Evolutionary conservation across 2,888 invertebrate species (phyloP).

Genomic region (Euzophera pinguis): DNA sequence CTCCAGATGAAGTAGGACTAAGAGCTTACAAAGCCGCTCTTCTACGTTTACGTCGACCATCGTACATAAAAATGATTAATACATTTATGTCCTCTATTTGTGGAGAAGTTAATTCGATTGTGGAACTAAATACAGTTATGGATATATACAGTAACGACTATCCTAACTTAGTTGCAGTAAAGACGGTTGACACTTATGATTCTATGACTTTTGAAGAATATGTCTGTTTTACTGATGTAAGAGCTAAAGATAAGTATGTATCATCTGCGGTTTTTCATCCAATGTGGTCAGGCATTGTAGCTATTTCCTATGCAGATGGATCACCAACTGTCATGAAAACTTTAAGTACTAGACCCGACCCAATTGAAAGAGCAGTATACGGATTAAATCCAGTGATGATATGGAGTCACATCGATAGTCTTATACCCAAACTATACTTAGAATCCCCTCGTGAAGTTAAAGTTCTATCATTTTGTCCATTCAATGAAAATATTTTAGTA

Average conservation of each 20-base stretch:
- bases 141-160: constrained; percentile 84
- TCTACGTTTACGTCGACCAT: constrained; percentile 53
- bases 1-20: constrained; percentile 51
- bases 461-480: constrained; percentile 83
- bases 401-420: constrained; percentile 86
- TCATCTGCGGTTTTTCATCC: constrained; percentile 85
- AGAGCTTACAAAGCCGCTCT: constrained; percentile 49
- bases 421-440: constrained; percentile 84
- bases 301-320: constrained; percentile 82
- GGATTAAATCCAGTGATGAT: constrained; percentile 84
- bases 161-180: constrained; percentile 61
- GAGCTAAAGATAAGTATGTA: constrained; percentile 83
- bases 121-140: constrained; percentile 71
- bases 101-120: constrained; percentile 52
- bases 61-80: constrained; percentile 56
- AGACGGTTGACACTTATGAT: constrained; percentile 47
- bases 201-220: constrained; percentile 72
- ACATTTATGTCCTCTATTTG: constrained; percentile 43
- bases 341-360: constrained; percentile 58
- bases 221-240: constrained; percentile 83
- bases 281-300: constrained; percentile 83
- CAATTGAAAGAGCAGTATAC: constrained; percentile 78
- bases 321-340: constrained; percentile 71
- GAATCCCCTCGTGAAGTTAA: constrained; percentile 84
- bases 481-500: constrained; percentile 83